These are phyloP conservation scores for Pemphigus obesinymphae DNA, from an alignment of 1,140 invertebrate species.

Conservation along the genomic window DNA sequence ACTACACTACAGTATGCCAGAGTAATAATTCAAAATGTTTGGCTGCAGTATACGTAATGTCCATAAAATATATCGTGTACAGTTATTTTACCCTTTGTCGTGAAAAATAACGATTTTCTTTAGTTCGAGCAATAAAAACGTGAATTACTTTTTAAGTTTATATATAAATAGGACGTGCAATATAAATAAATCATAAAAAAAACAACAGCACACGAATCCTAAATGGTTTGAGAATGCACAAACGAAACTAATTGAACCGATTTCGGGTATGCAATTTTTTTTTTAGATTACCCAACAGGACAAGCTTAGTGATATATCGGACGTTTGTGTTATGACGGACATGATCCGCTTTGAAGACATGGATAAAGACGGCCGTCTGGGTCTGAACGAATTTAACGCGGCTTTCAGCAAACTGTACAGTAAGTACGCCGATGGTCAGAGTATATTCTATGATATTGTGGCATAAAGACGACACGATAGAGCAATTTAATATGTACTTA, in stretches of 20 bases:
- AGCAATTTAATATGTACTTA: background rate
- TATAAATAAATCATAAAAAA: background rate
- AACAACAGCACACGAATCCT: too few species aligned
- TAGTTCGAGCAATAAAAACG: background rate
- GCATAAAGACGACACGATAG: background rate
- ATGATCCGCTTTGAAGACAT: slow-evolving; percentile 68
- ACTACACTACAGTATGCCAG: background rate
- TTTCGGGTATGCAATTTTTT: background rate
- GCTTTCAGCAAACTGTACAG: slow-evolving; percentile 74
- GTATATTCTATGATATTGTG: background rate
- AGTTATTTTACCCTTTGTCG: background rate
- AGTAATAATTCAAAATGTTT: slow-evolving; percentile 26
- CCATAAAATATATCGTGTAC: background rate
- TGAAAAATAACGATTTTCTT: background rate
- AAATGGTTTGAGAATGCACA: too few species aligned
- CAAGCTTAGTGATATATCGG: slow-evolving; percentile 61
- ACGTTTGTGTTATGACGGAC: slow-evolving; percentile 64
- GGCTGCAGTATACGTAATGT: slow-evolving; percentile 18
- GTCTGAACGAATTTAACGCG: slow-evolving; percentile 69
- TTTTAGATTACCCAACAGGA: slow-evolving; percentile 61
- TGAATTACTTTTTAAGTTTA: background rate
- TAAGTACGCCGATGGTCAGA: slow-evolving; percentile 51
- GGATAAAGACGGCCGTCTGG: slow-evolving; percentile 62
- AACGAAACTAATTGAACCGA: background rate
- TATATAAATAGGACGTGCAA: background rate